Evolutionary conservation across 2,888 invertebrate genomes (phyloP), one percentile per base, ranked within the genome.

Genomic region (Drosophila algonquin): DNA sequence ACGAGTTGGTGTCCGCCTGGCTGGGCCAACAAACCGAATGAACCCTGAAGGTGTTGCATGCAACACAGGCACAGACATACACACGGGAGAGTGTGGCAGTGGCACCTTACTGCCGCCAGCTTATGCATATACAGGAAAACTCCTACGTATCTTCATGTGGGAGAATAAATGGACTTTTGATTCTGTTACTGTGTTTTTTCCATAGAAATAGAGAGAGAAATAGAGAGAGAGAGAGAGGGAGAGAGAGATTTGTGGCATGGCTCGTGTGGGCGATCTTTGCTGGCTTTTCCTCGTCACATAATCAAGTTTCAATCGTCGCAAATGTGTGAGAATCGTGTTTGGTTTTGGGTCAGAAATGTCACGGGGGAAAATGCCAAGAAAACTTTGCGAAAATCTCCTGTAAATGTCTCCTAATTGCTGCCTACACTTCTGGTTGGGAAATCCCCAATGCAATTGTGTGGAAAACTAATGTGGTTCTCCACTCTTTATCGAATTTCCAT

Each of bases 1-100:
- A 89, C 78, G 87, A 81, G 72, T 63, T 40, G 40, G 44, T 54
- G 71, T 63, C 45, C 63, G 74, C 69, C 69, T 63, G 65, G 62
- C 45, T 75, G 74, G 63, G 51, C 68, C 53, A 35, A 63, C 59
- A 73, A 56, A 63, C 56, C 57, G 63, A 63, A 24, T 61, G 35
- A 61, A 65, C 56, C 67, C 65, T 40, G 67, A 65, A 67, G 67
- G 65, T 65, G 65, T 46, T 64, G 65, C 67, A 51, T 57, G 69
- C 44, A 51, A 21, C 51, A 18, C 18, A 18, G n/a, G n/a, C n/a
- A n/a, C n/a, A n/a, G 12, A 9, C 47, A 50, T 6, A 7, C 7
- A 27, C 27, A 7, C 7, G 7, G 1, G 7, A 7, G 51, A 16
- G 35, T 30, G 46, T 24, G 24, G 24, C 24, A 24, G 24, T 24